Percentiles rank a stretch among this genome's conserved stretches.
These are phyloP conservation scores for Antitype chi DNA, from an alignment of 2,888 invertebrate species.

Conservation along the genomic window DNA sequence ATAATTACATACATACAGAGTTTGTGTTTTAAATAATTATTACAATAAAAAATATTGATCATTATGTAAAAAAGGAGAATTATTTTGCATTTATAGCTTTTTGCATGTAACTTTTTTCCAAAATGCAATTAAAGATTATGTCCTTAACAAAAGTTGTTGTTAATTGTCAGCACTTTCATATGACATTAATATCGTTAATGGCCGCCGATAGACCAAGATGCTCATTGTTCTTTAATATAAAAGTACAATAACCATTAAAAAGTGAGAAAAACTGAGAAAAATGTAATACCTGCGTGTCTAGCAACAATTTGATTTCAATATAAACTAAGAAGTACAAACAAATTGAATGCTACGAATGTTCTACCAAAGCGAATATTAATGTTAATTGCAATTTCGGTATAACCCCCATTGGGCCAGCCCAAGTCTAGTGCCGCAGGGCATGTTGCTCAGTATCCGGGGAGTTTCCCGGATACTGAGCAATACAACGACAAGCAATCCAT, in stretches of 20 bases:
- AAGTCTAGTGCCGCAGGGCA: constrained; percentile 55
- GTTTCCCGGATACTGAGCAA: constrained; percentile 55
- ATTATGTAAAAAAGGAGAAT: no score
- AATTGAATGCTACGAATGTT: background rate
- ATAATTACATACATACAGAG: no score
- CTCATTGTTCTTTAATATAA: no score
- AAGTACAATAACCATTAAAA: background rate
- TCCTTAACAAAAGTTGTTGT: no score
- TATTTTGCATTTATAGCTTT: no score
- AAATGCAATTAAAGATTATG: no score
- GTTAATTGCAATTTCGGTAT: constrained; percentile 38
- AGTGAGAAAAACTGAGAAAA: background rate
- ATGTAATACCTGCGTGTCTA: background rate
- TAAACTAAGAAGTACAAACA: background rate
- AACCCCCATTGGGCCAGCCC: constrained; percentile 45
- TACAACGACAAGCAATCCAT: constrained; percentile 36
- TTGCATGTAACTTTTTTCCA: no score
- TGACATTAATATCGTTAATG: no score
- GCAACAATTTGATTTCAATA: background rate
- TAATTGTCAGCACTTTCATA: no score
- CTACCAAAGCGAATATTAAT: constrained; percentile 21
- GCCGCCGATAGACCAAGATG: no score
- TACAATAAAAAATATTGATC: no score
- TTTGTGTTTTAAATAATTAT: no score
- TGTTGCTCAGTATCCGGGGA: constrained; percentile 52